Evolutionary conservation across 1,140 invertebrate species (phyloP).

Genomic region (Drosophila chauvacae): DNA sequence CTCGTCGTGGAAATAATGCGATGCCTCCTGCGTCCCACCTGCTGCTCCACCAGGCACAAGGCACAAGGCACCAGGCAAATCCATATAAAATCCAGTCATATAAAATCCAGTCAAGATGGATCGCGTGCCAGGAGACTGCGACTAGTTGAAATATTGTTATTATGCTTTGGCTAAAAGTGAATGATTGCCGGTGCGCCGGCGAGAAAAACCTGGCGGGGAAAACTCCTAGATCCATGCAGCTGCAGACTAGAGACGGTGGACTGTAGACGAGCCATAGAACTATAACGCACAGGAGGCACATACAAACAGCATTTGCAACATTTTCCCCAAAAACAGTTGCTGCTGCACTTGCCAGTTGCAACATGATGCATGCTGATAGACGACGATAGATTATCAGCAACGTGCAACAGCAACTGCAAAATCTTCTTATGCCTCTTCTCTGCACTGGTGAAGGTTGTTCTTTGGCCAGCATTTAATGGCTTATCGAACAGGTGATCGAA

Average conservation of each 20-base stretch:
- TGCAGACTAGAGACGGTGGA: constrained; percentile 34
- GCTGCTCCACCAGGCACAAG: not conserved
- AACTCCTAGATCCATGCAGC: constrained; percentile 33
- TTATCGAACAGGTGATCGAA: constrained; percentile 40
- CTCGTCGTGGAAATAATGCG: constrained; percentile 15
- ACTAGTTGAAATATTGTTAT: constrained; percentile 83
- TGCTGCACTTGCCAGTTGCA: constrained; percentile 67
- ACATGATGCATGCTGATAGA: constrained; percentile 79
- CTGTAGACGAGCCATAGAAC: constrained; percentile 31
- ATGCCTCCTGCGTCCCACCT: constrained; percentile 10
- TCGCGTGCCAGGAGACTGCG: constrained; percentile 78
- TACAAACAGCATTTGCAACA: constrained; percentile 35
- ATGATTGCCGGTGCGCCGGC: constrained; percentile 62
- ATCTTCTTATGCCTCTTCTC: not conserved
- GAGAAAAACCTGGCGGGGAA: constrained; percentile 9
- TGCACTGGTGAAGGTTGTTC: constrained; percentile 40
- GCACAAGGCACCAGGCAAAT: not conserved
- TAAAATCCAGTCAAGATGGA: constrained; percentile 63
- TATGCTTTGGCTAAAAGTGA: constrained; percentile 81
- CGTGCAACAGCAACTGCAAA: constrained; percentile 27
- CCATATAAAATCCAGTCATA: constrained; percentile 18
- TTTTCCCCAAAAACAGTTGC: constrained; percentile 40
- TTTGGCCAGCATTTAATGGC: constrained; percentile 42
- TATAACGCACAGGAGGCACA: constrained; percentile 56
- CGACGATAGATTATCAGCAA: constrained; percentile 75